Evolutionary conservation across 2,888 invertebrate species (phyloP).

Genomic region (Apodemia mormo): DNA sequence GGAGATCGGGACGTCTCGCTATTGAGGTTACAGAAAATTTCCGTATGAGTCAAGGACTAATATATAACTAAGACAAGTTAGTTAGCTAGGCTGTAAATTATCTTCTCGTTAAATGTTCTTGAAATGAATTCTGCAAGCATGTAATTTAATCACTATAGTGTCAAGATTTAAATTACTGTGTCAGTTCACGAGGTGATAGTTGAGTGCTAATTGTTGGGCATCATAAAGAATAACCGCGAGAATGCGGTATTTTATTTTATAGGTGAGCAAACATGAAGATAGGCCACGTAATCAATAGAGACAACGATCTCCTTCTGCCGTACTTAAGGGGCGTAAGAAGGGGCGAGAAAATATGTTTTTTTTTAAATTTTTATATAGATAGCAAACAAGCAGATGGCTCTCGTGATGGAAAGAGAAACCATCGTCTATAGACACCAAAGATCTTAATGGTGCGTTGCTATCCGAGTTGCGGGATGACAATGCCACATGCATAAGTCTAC

Average conservation of each 20-base stretch:
- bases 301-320: too few species aligned
- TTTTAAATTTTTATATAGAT: too few species aligned
- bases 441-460: too few species aligned
- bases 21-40: not conserved
- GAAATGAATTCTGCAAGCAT: conserved; percentile 2
- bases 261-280: too few species aligned
- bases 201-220: not conserved
- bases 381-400: too few species aligned
- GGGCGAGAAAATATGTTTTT: too few species aligned
- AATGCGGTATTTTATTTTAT: not conserved
- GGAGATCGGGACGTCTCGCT: not conserved
- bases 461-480: too few species aligned
- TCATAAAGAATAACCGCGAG: not conserved
- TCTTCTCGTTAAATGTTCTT: conserved; percentile 13
- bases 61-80: conserved; percentile 2
- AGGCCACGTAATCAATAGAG: too few species aligned
- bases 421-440: too few species aligned
- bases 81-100: conserved; percentile 4
- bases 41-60: conserved; percentile 14
- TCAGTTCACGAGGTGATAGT: conserved; percentile 2
- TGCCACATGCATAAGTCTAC: too few species aligned
- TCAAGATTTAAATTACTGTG: conserved; percentile 12
- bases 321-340: too few species aligned
- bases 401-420: too few species aligned
- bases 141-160: conserved; percentile 13